Evolutionary conservation across 1,140 invertebrate species (phyloP), one percentile per base, ranked within the genome.

Genomic region (Cyphomyrmex costatus): DNA sequence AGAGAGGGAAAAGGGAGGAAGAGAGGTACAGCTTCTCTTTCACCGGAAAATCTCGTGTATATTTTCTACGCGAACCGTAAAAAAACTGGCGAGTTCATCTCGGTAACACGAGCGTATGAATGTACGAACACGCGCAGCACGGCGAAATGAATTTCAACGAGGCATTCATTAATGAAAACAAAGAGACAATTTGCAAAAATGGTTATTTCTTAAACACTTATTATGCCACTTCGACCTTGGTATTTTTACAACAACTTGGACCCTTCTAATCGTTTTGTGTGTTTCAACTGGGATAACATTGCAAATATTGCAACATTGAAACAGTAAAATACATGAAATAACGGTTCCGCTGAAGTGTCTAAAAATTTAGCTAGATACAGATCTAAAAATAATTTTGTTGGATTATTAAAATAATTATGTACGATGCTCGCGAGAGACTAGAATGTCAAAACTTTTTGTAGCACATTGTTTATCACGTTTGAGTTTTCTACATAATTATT

Each of bases 31-130:
- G 10, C 24, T 33, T 60, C 53, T 71, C 19, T 73, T 30, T 21
- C 7, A 8, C 36, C 19, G 33, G 36, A 60, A 73, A 82, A 73
- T 83, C 68, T 83, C 79, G 36, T 42, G 53, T 49, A 60, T 83
- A 74, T 83, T 83, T 74, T 74, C 79, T n/a, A 58, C 7, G 49
- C 33, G 53, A 70, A 36, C 49, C 33, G 21, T 42, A 80, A 73
- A 42, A 42, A 42, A 74, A 83, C 53, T 30, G 58, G 53, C 53
- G 19, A 27, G 53, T 82, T 82, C 53, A 74, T 83, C 36, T 74
- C 53, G 12, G 19, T 19, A 56, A 73, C 66, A 6, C 42, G 24
- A 27, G 21, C 65, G 30, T 30, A 66, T 36, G 10, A 19, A 49
- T 33, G 16, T 21, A 46, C 10, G 33, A 21, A 42, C 78, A 56